Evolutionary conservation across 1,140 invertebrate genomes (phyloP).

Genomic region (Meloidogyne floridensis): DNA sequence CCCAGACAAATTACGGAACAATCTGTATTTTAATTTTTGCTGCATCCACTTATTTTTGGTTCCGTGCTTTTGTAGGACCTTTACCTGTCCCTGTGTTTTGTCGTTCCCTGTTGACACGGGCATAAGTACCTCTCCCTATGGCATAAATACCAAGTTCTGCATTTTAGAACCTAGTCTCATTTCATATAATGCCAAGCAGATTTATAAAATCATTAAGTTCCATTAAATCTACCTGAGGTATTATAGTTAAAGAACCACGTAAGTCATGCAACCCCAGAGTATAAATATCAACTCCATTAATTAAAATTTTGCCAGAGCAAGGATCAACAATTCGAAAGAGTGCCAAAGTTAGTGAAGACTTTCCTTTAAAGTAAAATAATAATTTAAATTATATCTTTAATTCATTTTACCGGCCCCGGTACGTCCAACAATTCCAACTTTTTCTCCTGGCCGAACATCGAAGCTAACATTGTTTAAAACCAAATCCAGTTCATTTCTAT

Average conservation of each 20-base stretch:
- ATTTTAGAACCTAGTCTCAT: no score
- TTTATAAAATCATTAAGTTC: slow-evolving; percentile 11
- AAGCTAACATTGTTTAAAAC: slow-evolving; percentile 78
- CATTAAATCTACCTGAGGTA: slow-evolving; percentile 73
- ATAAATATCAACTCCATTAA: slow-evolving; percentile 83
- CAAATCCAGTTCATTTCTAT: slow-evolving; percentile 72
- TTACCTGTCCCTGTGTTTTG: no score
- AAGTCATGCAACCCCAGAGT: slow-evolving; percentile 67
- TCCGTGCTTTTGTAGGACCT: no score
- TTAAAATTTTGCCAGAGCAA: slow-evolving; percentile 73
- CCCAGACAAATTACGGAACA: no score
- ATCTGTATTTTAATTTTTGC: no score
- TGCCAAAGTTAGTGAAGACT: slow-evolving; percentile 80
- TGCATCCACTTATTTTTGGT: no score
- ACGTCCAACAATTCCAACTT: slow-evolving; percentile 70
- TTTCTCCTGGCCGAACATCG: slow-evolving; percentile 76
- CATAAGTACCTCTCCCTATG: no score
- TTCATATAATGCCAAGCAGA: no score
- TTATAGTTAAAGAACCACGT: slow-evolving; percentile 77
- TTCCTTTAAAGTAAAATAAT: slow-evolving; percentile 70
- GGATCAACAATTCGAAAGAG: slow-evolving; percentile 85
- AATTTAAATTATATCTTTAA: neutral
- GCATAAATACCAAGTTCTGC: no score
- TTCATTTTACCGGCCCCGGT: slow-evolving; percentile 69
- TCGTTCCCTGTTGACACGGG: no score